These are phyloP conservation scores for Dasysyrphus albostriatus DNA, from an alignment of 2,888 invertebrate genomes.

Conservation along the genomic window DNA sequence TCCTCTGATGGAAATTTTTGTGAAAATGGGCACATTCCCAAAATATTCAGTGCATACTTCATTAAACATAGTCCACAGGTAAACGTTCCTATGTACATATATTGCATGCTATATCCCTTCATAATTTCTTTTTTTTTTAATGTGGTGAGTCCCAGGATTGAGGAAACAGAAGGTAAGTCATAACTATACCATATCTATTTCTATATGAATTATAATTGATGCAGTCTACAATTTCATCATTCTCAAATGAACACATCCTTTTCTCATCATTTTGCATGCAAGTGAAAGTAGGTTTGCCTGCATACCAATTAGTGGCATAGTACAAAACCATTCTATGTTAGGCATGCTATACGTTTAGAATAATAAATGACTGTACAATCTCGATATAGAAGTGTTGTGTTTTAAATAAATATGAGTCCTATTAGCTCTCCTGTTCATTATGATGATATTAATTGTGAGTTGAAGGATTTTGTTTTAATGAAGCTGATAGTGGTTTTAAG, in stretches of 20 bases:
- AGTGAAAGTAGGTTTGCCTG: constrained; percentile 32
- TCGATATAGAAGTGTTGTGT: constrained; percentile 21
- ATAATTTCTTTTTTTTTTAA: neutral
- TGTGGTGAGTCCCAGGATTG: neutral
- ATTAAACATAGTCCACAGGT: constrained; percentile 22
- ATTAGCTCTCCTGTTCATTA: constrained; percentile 27
- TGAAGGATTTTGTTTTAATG: neutral
- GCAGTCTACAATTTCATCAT: constrained; percentile 42
- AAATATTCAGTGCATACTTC: constrained; percentile 16
- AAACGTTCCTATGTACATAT: too few species aligned
- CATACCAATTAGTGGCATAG: constrained; percentile 44
- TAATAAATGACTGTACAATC: constrained; percentile 36
- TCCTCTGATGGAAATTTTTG: constrained; percentile 2
- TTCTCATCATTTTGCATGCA: constrained; percentile 45
- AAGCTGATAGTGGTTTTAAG: neutral
- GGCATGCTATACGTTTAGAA: constrained; percentile 2
- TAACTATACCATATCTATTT: neutral
- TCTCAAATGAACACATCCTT: constrained; percentile 55
- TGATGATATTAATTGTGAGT: neutral
- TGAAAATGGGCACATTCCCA: constrained; percentile 20
- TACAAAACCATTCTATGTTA: neutral
- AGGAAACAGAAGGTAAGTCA: neutral
- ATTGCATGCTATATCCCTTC: constrained; percentile 7
- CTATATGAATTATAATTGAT: constrained; percentile 27
- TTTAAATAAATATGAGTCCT: constrained; percentile 16